phyloP scores from a whole-genome alignment of 1,140 invertebrate genomes.

The Eurytemora carolleeae region DNA sequence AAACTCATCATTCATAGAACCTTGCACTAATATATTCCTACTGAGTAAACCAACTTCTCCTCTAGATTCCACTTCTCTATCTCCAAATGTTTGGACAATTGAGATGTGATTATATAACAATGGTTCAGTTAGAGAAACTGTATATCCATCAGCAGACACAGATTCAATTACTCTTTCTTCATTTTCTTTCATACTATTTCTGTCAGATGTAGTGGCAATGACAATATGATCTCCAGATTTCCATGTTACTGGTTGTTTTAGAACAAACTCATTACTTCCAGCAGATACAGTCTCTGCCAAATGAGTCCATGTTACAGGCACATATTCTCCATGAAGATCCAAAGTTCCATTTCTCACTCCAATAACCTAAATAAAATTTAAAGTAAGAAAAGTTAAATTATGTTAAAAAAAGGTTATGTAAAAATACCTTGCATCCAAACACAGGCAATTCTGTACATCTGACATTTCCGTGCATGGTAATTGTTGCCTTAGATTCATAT shows the following conservation, averaged over 20 bases:
- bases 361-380: too few relatives aligned
- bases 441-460: neutral
- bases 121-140: conserved; percentile 14
- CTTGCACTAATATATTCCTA: conserved; percentile 16
- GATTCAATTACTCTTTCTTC: conserved; percentile 15
- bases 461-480: neutral
- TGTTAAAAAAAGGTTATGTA: too few relatives aligned
- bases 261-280: conserved; percentile 9
- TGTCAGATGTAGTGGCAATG: conserved; percentile 16
- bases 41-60: conserved; percentile 17
- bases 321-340: conserved; percentile 15
- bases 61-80: conserved; percentile 11
- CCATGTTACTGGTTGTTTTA: conserved; percentile 16
- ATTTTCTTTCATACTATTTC: conserved; percentile 14
- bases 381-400: too few relatives aligned
- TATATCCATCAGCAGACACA: conserved; percentile 14
- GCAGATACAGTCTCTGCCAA: conserved; percentile 9
- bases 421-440: conserved; percentile 6
- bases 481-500: neutral
- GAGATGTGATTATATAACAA: conserved; percentile 16
- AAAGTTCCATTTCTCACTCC: conserved; percentile 16
- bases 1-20: conserved; percentile 16
- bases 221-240: conserved; percentile 16
- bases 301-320: conserved; percentile 17
- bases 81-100: conserved; percentile 16